Base-by-base conservation (phyloP, 1,140 invertebrate species). In the Heliconius melpomene region DNA sequence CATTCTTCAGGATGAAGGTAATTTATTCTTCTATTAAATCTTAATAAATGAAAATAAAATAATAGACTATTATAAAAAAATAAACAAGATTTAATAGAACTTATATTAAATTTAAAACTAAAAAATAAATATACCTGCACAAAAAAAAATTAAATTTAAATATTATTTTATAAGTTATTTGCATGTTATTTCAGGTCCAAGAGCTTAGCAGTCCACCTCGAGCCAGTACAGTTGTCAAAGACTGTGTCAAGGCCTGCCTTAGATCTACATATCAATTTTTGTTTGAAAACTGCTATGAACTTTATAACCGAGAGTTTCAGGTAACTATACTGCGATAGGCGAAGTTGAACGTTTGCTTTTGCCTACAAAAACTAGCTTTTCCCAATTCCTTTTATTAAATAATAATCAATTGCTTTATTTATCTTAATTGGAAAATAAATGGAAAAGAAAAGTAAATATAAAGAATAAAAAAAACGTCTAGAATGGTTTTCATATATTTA, bases 1-100 rank as follows among this genome's bases (percentile, higher is more conserved):
- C 99, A 60, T 99, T 99, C 96, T 99, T 99, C 95, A 96, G 99
- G 80, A 99, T 99, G 99, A 99, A 99, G 96, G 97, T 98, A 95
- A 90, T 82, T 82, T 50, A 73, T 73, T 73, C 2, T 52, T 1
- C 1, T 52, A 20, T 2, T 52, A 52, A 20, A 52, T 52, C 3
- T 52, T 52, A 6, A 52, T 52, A 6, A 20, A 52, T 52, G 2
- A 52, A 5, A 18, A 50, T 13, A 5, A 50, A 18, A 5, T 50
- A 6, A 18, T 18, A 52, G 16, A 7, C 18, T 50, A 7, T 18
- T 18, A 18, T 50, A 18, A 52, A 52, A 52, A 52, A 52, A n/a
- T 18, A 52, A 16, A 20, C 5, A 52, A 20, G 18, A 20, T 52
- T 52, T 6, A 7, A 52, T 18, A 52, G 5, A 20, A 52, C 6